These are phyloP conservation scores for Leucopsar rothschildi DNA, from an alignment of 2,113 vertebrate genomes.

Conservation along the genomic window DNA sequence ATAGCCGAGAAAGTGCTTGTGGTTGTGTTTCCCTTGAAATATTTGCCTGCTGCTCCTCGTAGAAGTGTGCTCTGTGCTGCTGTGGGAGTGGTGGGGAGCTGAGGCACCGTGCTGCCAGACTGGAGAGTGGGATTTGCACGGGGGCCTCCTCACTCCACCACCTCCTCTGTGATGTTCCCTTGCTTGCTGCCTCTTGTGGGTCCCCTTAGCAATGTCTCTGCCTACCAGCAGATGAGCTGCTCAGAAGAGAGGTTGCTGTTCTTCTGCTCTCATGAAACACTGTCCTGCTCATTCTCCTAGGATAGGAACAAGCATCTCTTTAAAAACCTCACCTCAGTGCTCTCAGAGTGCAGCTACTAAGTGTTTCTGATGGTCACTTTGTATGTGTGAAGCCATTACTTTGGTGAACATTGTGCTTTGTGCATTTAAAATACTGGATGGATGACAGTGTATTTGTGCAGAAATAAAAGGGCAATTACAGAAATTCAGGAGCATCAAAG, in stretches of 20 bases:
- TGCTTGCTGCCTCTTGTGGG: neutral
- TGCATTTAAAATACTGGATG: neutral
- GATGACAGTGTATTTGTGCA: neutral
- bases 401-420: neutral
- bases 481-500: neutral
- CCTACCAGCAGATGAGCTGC: neutral
- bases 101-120: accelerated
- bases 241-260: neutral
- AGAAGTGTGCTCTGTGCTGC: conserved; percentile 30
- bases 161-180: neutral
- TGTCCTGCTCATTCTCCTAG: neutral
- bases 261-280: neutral
- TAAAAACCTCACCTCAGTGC: neutral
- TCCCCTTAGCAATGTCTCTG: neutral
- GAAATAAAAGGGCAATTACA: conserved; percentile 42
- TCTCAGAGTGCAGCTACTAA: neutral
- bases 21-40: neutral
- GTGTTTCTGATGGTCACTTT: neutral
- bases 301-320: neutral
- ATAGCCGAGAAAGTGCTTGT: neutral
- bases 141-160: neutral
- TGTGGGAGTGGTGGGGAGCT: neutral
- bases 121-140: neutral
- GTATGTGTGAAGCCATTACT: neutral
- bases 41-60: neutral